A percentile compares a stretch with the other conserved stretches of the same genome.
Conservation (phyloP, 2,888 invertebrate genomes). For the Lasioglossum figueresi region DNA sequence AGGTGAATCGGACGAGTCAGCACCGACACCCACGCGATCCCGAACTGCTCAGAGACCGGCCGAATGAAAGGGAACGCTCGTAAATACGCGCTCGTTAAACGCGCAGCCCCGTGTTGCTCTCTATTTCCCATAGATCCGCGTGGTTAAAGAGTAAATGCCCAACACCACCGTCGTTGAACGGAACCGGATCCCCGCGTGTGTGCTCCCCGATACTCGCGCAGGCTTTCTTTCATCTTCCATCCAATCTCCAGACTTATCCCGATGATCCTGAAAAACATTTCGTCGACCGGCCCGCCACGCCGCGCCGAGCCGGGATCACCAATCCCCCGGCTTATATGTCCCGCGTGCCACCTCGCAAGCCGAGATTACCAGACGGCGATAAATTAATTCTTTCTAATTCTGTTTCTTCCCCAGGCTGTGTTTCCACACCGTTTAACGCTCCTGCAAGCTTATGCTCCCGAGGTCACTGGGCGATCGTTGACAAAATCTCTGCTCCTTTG, state of each 20-base stretch:
- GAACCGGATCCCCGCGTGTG: not conserved
- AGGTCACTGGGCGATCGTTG: not conserved
- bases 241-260: not conserved
- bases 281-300: not conserved
- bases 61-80: slow-evolving; percentile 17
- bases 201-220: not conserved
- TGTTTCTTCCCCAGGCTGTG: not conserved
- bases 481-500: not conserved
- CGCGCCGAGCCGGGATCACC: not conserved
- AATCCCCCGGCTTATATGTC: not conserved
- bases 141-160: not conserved
- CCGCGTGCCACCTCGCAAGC: not conserved
- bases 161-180: not conserved
- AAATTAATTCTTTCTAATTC: slow-evolving; percentile 23
- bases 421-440: not conserved
- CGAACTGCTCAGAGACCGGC: slow-evolving; percentile 1
- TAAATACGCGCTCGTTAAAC: slow-evolving; percentile 50
- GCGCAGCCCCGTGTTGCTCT: slow-evolving; percentile 14
- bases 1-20: not conserved
- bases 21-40: not conserved
- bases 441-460: not conserved
- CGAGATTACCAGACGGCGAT: slow-evolving; percentile 8
- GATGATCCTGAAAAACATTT: slow-evolving; percentile 20
- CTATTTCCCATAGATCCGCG: slow-evolving; percentile 22
- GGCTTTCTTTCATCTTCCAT: not conserved